phyloP scores from a whole-genome alignment of 2,797 vertebrate genomes.

The Trachurus trachurus region DNA sequence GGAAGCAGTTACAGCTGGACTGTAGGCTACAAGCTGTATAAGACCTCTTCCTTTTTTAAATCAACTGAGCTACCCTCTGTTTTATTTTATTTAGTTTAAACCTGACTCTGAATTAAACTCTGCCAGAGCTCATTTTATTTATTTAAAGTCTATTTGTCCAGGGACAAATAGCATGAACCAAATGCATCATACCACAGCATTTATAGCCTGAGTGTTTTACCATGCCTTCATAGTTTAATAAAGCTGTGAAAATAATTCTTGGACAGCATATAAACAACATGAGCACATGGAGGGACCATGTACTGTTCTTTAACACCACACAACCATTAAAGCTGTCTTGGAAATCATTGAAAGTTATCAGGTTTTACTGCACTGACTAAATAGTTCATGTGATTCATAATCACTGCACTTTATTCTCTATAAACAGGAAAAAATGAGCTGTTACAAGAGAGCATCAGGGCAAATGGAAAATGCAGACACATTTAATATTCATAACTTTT shows the following conservation, averaged over 20 bases:
- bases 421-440: conserved; percentile 9
- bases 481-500: conserved; percentile 18
- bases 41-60: not conserved
- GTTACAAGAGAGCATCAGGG: not conserved
- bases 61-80: not conserved
- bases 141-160: not conserved
- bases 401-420: not conserved
- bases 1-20: not conserved
- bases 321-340: conserved; percentile 2
- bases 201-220: not conserved
- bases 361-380: not conserved
- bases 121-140: not conserved
- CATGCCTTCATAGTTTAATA: not conserved
- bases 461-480: conserved; percentile 44
- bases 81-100: not conserved
- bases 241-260: not conserved
- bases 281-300: not conserved
- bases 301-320: not conserved
- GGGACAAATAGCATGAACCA: not conserved
- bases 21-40: too few species aligned
- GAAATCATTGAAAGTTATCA: conserved; percentile 20
- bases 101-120: not conserved
- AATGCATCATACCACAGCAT: not conserved
- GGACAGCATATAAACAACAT: not conserved
- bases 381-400: not conserved